Conservation (phyloP, 2,797 vertebrate genomes). For the Emydoidea blandingii region DNA sequence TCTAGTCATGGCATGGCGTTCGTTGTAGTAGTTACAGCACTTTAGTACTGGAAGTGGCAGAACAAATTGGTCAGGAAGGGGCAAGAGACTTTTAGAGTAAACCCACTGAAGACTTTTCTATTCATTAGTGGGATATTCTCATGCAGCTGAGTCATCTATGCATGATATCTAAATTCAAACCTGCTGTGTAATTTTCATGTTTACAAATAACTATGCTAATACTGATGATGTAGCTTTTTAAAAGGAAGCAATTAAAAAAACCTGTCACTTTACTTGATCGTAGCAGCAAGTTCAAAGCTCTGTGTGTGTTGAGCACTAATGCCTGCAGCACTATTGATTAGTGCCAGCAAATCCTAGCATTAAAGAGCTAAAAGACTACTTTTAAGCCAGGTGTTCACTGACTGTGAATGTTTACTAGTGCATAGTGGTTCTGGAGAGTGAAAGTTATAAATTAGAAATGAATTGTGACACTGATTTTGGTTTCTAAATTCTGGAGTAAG, state of each 20-base stretch:
- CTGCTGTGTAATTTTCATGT: neutral
- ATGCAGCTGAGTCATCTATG: neutral
- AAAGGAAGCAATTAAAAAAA: neutral
- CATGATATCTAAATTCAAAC: neutral
- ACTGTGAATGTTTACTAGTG: neutral
- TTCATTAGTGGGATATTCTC: neutral
- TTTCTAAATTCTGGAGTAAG: slow-evolving; percentile 18
- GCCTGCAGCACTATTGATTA: neutral
- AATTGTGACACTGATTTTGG: neutral
- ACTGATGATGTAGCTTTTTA: neutral
- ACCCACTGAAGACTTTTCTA: neutral
- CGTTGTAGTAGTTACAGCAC: neutral
- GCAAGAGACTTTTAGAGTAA: neutral
- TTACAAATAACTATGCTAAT: neutral
- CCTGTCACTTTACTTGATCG: neutral
- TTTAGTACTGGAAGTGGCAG: neutral
- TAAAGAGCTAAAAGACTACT: neutral
- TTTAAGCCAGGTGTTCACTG: neutral
- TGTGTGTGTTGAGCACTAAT: neutral
- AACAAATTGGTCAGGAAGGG: neutral
- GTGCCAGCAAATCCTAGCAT: neutral
- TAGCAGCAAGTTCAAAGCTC: neutral
- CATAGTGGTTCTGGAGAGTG: slow-evolving; percentile 4
- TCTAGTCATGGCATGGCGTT: neutral
- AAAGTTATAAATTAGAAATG: neutral